Base-by-base conservation (phyloP, 35 echinoderm and acorn worm species). In the Lytechinus pictus region DNA sequence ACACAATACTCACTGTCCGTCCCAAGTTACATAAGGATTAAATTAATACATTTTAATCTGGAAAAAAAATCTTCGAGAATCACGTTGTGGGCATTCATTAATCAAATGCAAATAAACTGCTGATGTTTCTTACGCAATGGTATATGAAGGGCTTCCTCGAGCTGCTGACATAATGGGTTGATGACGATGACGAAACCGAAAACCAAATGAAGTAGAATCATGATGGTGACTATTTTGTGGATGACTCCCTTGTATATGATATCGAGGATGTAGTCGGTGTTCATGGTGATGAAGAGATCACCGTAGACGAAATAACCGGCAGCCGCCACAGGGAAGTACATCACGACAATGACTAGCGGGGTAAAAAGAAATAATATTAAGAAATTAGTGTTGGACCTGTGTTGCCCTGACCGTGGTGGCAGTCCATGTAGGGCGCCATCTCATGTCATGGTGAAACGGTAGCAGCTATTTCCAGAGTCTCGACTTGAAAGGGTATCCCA, bases 161-260 rank as follows among this genome's bases (percentile, higher is more conserved):
- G 9, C 54, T 99, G 96, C 60, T 99, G 98, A 90, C 98, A 97
- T 27, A 99, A 92, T 24, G 98, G 98, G 94, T 99, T 99, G 61
- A 99, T 97, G 93, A 97, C 98, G 94, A 99, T 99, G 79, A 99
- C 93, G 71, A 97, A 97, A 4, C 98, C 98, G 91, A 97, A 86
- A 4, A 95, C 54, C 24, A 99, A 94, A 94, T 99, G 98, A 12
- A 96, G 51, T 0, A 96, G 97, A 28, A 99, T 97, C 87, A 99
- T 93, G 12, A 94, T 61, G 3, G 91, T 96, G 9, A 97, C 97
- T 52, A 88, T 95, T 2, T 95, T 97, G 11, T 92, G 87, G 54
- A 99, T 87, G 24, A 56, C 88, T 89, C 91, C 94, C 3, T 28
- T 9, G 5, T 92, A 89, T 61, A 99, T 54, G 7, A 96, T 52